phyloP scores from a whole-genome alignment of 2,888 invertebrate genomes.

The Pegoplata infirma region DNA sequence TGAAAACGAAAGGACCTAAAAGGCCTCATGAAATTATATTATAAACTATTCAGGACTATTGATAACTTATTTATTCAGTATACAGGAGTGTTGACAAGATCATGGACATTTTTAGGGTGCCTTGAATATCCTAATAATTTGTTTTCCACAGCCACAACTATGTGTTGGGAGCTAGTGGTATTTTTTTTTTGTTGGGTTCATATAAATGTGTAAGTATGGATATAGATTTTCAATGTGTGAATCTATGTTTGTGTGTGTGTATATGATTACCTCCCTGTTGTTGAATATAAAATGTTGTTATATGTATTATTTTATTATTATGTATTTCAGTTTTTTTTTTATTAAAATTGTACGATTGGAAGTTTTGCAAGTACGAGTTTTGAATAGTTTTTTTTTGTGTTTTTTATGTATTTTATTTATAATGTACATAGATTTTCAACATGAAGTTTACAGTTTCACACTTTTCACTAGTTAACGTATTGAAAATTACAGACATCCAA shows the following conservation, averaged over 20 bases:
- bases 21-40: too few relatives aligned
- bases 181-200: neutral
- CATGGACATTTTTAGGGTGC: too few relatives aligned
- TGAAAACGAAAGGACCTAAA: too few relatives aligned
- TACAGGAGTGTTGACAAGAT: too few relatives aligned
- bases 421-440: constrained; percentile 32
- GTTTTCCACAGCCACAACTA: neutral
- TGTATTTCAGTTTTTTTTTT: constrained; percentile 22
- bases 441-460: constrained; percentile 56
- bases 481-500: constrained; percentile 45
- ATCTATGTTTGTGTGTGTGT: neutral
- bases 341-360: constrained; percentile 18
- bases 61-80: too few relatives aligned
- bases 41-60: too few relatives aligned
- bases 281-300: constrained; percentile 2
- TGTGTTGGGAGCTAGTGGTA: neutral
- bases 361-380: constrained; percentile 36
- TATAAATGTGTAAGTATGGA: neutral
- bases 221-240: constrained; percentile 1
- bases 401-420: constrained; percentile 26
- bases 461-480: constrained; percentile 47
- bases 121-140: too few relatives aligned
- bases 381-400: constrained; percentile 28
- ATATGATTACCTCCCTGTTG: neutral
- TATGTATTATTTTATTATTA: constrained; percentile 25